Base-by-base conservation (phyloP, 2,113 vertebrate genomes). In the Gambusia affinis region DNA sequence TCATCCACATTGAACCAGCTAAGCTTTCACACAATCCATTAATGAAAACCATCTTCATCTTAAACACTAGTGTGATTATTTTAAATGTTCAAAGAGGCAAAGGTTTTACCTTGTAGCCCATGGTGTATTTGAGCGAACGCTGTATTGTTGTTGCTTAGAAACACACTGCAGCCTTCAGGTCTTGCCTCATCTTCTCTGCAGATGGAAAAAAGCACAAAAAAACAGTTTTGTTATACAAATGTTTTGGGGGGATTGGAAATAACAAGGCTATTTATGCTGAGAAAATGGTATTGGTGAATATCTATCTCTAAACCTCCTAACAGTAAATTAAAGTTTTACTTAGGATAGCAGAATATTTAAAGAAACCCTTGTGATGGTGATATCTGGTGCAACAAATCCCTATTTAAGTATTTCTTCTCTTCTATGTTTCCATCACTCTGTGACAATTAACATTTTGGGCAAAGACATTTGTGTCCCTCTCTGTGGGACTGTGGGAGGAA, bases 101-200 rank as follows among this genome's bases (percentile, higher is more conserved):
- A 47, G 64, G 14, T 1, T n/a, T 81, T 91, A 92, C 91, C 91
- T 92, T 92, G 88, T 92, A 92, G 78, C 65, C 84, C 91, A 92
- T 92, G 69, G 8, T 72, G 62, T 39, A 61, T 47, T 54, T 22
- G 28, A 1, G 30, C 0, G n/a, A 39, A 28, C 37, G 37, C 72
- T 69, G 72, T 11, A 69, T 60, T 61, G 73, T 19, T 73, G 87
- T 80, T 87, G 80, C 78, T 85, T 81, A 83, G 88, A 81, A 73
- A 89, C 72, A 0, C 22, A 29, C 37, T 71, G 73, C 60, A 66
- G 67, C 31, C 60, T 69, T 62, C 84, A 72, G 75, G 72, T 68
- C 47, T 68, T 47, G 64, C 51, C 57, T 89, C 86, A 86, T 85
- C 12, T n/a, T 74, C 10, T 86, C 86, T 83, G 78, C 60, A 63